Evolutionary conservation across 2,888 invertebrate species (phyloP).

Genomic region (Drosophila leonis): DNA sequence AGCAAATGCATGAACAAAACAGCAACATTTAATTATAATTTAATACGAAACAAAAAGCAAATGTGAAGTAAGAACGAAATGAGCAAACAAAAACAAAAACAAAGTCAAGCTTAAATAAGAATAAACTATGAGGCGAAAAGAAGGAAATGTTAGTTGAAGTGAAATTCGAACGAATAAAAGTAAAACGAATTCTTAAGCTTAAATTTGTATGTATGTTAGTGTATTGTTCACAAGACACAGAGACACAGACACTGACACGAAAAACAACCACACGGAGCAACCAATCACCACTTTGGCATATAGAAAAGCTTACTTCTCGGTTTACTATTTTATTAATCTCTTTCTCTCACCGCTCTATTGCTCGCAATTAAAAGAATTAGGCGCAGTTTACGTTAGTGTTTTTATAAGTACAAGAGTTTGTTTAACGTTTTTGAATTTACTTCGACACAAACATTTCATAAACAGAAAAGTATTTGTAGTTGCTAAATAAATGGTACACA

Average conservation of each 20-base stretch:
- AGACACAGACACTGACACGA: conserved; percentile 23
- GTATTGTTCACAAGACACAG: conserved; percentile 75
- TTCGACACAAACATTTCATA: conserved; percentile 58
- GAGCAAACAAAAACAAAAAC: conserved; percentile 51
- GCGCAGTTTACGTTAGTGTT: conserved; percentile 49
- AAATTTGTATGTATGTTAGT: conserved; percentile 84
- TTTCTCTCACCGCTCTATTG: conserved; percentile 46
- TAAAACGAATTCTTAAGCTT: conserved; percentile 82
- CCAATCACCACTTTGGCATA: conserved; percentile 30
- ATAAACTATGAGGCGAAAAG: conserved; percentile 28
- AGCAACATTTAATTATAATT: conserved; percentile 71
- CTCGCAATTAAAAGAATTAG: conserved; percentile 52
- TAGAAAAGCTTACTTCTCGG: conserved; percentile 31
- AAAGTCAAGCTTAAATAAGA: conserved; percentile 43
- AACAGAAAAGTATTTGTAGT: conserved; percentile 77
- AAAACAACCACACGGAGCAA: conserved; percentile 18
- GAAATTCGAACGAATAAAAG: conserved; percentile 56
- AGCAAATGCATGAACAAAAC: conserved; percentile 48
- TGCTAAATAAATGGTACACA: conserved; percentile 74
- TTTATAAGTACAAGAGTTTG: conserved; percentile 47
- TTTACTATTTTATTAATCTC: conserved; percentile 25
- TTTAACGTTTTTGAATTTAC: conserved; percentile 49
- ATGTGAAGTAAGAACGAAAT: conserved; percentile 65
- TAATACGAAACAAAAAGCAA: conserved; percentile 57
- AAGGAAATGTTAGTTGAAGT: conserved; percentile 70